Base-by-base conservation (phyloP, 2,888 invertebrate genomes). In the Napeogenes inachia region DNA sequence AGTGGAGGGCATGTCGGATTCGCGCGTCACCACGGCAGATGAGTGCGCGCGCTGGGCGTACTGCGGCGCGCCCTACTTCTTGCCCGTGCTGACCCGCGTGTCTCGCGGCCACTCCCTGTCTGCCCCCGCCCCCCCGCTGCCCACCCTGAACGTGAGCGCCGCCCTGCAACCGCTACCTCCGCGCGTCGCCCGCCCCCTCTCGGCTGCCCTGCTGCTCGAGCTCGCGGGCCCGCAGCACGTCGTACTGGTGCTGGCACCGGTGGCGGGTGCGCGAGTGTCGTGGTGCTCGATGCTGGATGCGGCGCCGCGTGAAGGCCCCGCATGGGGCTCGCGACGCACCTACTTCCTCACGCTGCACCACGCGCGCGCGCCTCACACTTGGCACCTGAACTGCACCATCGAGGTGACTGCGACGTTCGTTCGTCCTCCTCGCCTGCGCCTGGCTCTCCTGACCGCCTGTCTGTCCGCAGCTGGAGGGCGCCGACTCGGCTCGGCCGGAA, bases 41-140 rank as follows among this genome's bases (percentile, higher is more conserved):
- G 90, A 93, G 71, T 96, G 96, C 81, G 81, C 87, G 57, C 84
- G 88, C 62, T 91, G 93, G 80, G 82, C 94, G 70, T 96, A 95
- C 85, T 96, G 96, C 85, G 96, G 96, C 62, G 88, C 94, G 83
- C 96, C 96, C 13, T 96, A 95, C 87, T 92, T 93, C 76, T 93
- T 96, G 81, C 96, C 96, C 46, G 94, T 94, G 70, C 89, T 92
- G 64, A 89, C 92, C 58, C 93, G 95, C 74, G 87, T 96, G 60
- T 59, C 71, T 63, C 72, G 70, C 59, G 68, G 74, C 55, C 70
- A 71, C 64, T 33, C 66, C 65, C 55, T 69, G 60, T 64, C 64
- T 57, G 69, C 67, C 47, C 57, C 63, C 57, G 64, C 54, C 45
- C 62, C 66, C 56, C 69, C 69, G 54, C 54, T 57, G 61, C 55